Percentiles rank a stretch among this genome's conserved stretches.
These are phyloP conservation scores for Bujurquina vittata DNA, from an alignment of 2,113 vertebrate species.

Conservation along the genomic window DNA sequence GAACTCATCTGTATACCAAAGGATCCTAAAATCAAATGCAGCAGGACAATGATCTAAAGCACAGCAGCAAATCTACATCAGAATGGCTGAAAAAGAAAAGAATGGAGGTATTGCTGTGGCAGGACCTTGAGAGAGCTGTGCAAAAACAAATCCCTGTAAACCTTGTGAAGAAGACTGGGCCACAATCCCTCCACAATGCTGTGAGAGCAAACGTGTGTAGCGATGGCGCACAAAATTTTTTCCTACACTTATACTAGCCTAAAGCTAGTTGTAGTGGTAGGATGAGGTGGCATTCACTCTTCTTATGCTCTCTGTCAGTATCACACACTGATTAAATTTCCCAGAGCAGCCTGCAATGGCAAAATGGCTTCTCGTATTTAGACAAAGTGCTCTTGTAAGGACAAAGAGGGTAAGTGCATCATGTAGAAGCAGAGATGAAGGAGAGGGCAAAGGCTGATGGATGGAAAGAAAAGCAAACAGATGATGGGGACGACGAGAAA, in stretches of 20 bases:
- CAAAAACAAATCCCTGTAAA: background rate
- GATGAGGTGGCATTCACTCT: background rate
- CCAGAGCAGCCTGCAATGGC: background rate
- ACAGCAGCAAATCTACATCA: background rate
- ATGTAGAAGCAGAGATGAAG: background rate
- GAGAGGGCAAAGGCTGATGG: background rate
- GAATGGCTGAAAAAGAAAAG: too few species aligned
- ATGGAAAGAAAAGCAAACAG: background rate
- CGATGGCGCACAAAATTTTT: background rate
- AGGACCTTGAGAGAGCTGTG: background rate
- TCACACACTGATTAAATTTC: slow-evolving; percentile 41
- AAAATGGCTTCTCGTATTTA: slow-evolving; percentile 25
- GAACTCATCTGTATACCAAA: background rate
- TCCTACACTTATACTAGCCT: background rate
- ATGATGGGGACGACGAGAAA: background rate
- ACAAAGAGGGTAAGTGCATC: slow-evolving; percentile 7
- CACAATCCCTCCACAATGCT: background rate
- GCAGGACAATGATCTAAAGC: background rate
- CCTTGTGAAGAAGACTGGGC: background rate
- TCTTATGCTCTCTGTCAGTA: slow-evolving; percentile 24
- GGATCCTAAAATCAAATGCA: background rate
- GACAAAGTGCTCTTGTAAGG: slow-evolving; percentile 29
- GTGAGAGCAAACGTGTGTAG: background rate
- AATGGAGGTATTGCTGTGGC: too few species aligned
- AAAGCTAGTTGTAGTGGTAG: background rate